Conservation (phyloP, 1,140 invertebrate genomes). For the Harpegnathos saltator region DNA sequence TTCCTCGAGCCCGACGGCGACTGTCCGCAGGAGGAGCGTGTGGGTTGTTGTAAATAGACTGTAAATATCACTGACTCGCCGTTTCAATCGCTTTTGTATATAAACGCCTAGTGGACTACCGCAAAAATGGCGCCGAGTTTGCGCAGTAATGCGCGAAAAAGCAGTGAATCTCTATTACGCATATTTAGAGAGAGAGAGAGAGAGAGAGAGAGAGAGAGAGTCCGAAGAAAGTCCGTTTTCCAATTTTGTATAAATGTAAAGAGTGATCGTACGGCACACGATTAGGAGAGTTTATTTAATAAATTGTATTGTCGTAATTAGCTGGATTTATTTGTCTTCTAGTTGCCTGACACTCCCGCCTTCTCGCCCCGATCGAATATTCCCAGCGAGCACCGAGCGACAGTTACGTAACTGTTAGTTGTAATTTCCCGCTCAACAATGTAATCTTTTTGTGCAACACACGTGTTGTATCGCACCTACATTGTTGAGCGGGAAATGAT, state of each 20-base stretch:
- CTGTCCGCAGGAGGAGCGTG: neutral
- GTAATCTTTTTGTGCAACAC: too few relatives aligned
- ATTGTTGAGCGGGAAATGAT: too few relatives aligned
- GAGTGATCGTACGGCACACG: constrained; percentile 59
- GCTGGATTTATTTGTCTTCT: constrained; percentile 50
- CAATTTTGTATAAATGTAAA: constrained; percentile 85
- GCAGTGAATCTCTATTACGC: constrained; percentile 3
- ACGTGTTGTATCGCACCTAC: too few relatives aligned
- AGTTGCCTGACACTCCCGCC: constrained; percentile 2
- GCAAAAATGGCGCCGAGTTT: constrained; percentile 16
- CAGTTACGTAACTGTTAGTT: too few relatives aligned
- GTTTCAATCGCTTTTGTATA: constrained; percentile 57
- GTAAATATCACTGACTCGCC: constrained; percentile 59
- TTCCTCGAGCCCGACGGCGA: neutral
- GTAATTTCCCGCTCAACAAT: too few relatives aligned
- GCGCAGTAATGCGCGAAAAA: neutral
- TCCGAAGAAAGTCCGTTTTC: constrained; percentile 54
- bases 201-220: too few relatives aligned
- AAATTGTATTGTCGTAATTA: constrained; percentile 66
- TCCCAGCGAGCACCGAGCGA: too few relatives aligned
- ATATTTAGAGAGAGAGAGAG: too few relatives aligned
- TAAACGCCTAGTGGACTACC: constrained; percentile 32
- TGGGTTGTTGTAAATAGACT: constrained; percentile 67
- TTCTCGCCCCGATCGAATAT: neutral
- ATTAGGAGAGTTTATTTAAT: constrained; percentile 79